Conservation (phyloP, 2,797 vertebrate genomes). For the Trachurus trachurus region DNA sequence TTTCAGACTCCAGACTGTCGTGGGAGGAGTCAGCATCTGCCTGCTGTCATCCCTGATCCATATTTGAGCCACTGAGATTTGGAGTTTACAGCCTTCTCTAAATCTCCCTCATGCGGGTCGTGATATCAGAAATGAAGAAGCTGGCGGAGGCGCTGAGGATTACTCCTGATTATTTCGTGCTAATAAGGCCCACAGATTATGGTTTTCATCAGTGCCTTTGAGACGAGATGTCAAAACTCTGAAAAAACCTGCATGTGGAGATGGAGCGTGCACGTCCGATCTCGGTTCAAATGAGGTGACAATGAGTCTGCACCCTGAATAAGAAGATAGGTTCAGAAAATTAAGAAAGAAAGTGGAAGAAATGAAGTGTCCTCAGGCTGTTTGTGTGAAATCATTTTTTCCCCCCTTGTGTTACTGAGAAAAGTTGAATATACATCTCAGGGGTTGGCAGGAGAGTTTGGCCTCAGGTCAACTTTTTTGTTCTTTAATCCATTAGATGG, state of each 20-base stretch:
- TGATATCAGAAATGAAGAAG: background rate
- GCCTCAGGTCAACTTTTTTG: no score
- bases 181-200: background rate
- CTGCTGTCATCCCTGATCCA: background rate
- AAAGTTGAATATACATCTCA: background rate
- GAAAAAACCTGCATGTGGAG: background rate
- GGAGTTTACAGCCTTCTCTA: background rate
- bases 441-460: no score
- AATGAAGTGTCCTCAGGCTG: background rate
- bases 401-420: background rate
- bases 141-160: background rate
- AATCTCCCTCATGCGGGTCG: conserved; percentile 3
- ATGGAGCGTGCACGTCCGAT: background rate
- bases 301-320: background rate
- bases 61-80: conserved; percentile 7
- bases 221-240: background rate
- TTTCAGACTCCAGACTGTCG: conserved; percentile 8
- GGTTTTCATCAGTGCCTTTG: background rate
- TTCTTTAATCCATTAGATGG: no score
- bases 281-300: background rate
- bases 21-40: background rate
- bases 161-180: background rate
- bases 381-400: no score
- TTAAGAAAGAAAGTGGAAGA: background rate
- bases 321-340: background rate